These are phyloP conservation scores for Heliconius charithonia DNA, from an alignment of 2,888 invertebrate genomes.

Conservation along the genomic window DNA sequence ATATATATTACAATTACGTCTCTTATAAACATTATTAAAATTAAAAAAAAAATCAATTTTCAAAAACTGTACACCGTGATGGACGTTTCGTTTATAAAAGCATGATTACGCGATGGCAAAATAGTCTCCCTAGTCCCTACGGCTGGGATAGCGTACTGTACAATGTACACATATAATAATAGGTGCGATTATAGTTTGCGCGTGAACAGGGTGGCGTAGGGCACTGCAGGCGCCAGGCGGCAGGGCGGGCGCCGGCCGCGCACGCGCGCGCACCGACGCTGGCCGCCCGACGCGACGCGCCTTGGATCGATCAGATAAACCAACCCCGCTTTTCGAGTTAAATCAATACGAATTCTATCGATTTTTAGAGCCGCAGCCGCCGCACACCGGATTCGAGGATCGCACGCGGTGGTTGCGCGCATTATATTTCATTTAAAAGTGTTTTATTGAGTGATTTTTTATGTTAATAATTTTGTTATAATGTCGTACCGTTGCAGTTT, in stretches of 20 bases:
- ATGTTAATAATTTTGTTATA: conserved; percentile 22
- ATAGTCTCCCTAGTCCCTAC: conserved; percentile 23
- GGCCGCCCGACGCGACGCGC: conserved; percentile 63
- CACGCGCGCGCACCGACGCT: conserved; percentile 52
- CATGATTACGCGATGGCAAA: conserved; percentile 8
- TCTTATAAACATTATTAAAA: too few relatives aligned
- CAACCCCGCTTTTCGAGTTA: conserved; percentile 87
- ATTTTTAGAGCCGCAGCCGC: conserved; percentile 87
- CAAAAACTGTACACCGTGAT: neutral
- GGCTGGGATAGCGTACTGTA: neutral
- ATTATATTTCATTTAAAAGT: conserved; percentile 47
- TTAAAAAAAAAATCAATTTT: neutral
- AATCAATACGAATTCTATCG: conserved; percentile 90
- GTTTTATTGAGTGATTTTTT: conserved; percentile 29
- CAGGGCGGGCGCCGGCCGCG: conserved; percentile 61
- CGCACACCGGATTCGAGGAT: conserved; percentile 78
- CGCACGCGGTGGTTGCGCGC: conserved; percentile 82
- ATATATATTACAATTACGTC: neutral
- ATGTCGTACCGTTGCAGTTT: conserved; percentile 14
- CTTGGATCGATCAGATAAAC: conserved; percentile 89
- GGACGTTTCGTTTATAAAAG: conserved; percentile 17
- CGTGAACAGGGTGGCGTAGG: conserved; percentile 73
- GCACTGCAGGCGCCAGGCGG: conserved; percentile 54
- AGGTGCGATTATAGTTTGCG: conserved; percentile 60
- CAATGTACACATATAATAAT: conserved; percentile 18